Base-by-base conservation (phyloP, 2,113 vertebrate species). In the Connochaetes taurinus region DNA sequence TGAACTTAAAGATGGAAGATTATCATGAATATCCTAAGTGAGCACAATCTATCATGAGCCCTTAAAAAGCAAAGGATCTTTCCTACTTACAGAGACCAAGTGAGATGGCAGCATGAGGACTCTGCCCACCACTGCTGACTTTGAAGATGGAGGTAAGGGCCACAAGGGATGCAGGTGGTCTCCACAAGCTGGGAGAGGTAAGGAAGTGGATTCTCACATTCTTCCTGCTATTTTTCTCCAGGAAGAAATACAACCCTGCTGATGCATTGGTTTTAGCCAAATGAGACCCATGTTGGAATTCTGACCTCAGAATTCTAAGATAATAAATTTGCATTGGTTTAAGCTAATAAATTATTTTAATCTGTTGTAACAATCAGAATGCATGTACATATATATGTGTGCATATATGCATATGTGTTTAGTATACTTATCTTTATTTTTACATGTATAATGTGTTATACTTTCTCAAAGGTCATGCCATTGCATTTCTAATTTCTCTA, bases 361-460 rank as follows among this genome's bases (percentile, higher is more conserved):
- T 53, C 85, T 87, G 19, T 80, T 57, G 31, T 12, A 29, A 23
- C 3, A 27, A 36, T 4, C 11, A 13, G 15, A 82, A 17, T 31
- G 15, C 1, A 55, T 14, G 1, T 57, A 15, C 17, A 5, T 23
- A 15, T 23, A 15, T 9, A 6, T 87, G 7, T 13, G 0, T 31
- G 47, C 2, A 5, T 36, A 43, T 40, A 43, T 7, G 19, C 6
- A 47, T n/a, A n/a, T 23, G 9, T 74, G 19, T 5, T 40, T 74
- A 74, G 67, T 74, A 40, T 16, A 84, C 0, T 31, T 36, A 90
- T 6, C 5, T 4, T 45, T 36, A 62, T 76, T 55, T 90, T 91
- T 31, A 91, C 14, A 84, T 3, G 11, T 25, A 29, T 60, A 16
- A 27, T 87, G 25, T 45, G 11, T 45, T 82, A 55, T 31, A 90